Evolutionary conservation across 2,113 vertebrate genomes (phyloP).

Genomic region (Proterorhinus semilunaris): DNA sequence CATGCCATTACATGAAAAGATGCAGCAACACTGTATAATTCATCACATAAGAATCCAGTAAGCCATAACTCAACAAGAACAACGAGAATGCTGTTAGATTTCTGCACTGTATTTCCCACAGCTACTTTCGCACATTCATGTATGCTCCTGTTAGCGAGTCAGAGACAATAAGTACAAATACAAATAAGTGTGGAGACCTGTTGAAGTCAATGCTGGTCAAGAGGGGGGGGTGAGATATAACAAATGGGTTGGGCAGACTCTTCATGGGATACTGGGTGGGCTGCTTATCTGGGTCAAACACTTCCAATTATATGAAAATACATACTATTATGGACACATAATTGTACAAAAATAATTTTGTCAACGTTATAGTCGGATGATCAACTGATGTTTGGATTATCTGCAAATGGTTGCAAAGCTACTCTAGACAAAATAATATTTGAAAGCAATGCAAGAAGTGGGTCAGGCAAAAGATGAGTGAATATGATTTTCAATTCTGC

Average conservation of each 20-base stretch:
- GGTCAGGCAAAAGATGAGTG: neutral
- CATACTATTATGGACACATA: neutral
- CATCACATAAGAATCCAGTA: conserved; percentile 4
- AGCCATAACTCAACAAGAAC: neutral
- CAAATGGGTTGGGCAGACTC: conserved; percentile 12
- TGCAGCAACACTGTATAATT: conserved; percentile 25
- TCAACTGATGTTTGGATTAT: no score
- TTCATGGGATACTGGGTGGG: conserved; percentile 4
- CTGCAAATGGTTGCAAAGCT: no score
- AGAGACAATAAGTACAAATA: neutral
- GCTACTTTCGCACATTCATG: neutral
- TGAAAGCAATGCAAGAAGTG: neutral
- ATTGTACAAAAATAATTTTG: neutral
- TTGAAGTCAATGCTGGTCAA: conserved; percentile 43
- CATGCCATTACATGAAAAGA: conserved; percentile 12
- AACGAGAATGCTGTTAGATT: neutral
- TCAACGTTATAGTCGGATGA: no score
- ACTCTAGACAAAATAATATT: neutral
- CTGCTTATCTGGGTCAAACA: conserved; percentile 19
- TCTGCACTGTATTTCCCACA: neutral
- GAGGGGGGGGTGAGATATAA: conserved; percentile 17
- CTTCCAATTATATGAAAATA: conserved; percentile 5
- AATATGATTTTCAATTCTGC: neutral
- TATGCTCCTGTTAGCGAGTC: neutral
- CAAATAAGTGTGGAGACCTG: conserved; percentile 36